Percentiles rank a stretch among this genome's conserved stretches.
phyloP scores from a whole-genome alignment of 2,888 invertebrate genomes.

The Megaustenia siamemsis region DNA sequence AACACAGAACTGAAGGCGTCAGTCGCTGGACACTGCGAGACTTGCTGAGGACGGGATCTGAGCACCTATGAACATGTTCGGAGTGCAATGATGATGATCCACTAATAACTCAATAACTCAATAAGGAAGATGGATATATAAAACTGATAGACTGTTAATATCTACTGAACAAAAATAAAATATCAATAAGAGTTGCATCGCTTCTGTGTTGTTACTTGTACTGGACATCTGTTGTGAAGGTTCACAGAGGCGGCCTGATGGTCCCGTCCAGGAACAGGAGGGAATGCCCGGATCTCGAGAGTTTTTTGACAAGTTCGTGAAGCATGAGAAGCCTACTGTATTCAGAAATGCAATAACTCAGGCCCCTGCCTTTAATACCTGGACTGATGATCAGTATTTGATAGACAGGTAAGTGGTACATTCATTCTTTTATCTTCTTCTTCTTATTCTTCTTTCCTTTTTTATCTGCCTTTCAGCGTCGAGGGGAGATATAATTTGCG shows the following conservation, averaged over 20 bases:
- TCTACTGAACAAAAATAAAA: background rate
- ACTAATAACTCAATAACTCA: too few species aligned
- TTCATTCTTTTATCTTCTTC: too few species aligned
- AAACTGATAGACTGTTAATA: background rate
- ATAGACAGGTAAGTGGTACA: conserved; percentile 70
- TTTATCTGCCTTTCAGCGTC: too few species aligned
- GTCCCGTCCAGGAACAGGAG: conserved; percentile 67
- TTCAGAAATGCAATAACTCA: conserved; percentile 69
- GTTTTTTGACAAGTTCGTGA: conserved; percentile 74
- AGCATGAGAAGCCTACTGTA: conserved; percentile 69
- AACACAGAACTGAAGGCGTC: too few species aligned
- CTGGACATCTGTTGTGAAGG: conserved; percentile 64
- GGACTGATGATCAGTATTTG: conserved; percentile 75
- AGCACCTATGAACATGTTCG: too few species aligned
- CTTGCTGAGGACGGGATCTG: too few species aligned
- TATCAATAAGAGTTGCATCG: background rate
- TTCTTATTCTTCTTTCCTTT: too few species aligned
- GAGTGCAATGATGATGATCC: too few species aligned
- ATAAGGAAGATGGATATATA: background rate
- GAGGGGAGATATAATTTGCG: too few species aligned
- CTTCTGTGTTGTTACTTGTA: background rate
- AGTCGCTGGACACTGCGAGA: too few species aligned
- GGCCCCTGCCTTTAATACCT: conserved; percentile 68
- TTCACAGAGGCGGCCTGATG: conserved; percentile 75
- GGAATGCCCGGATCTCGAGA: conserved; percentile 66